Conservation (phyloP, 2,113 vertebrate genomes). For the Sterna hirundo region DNA sequence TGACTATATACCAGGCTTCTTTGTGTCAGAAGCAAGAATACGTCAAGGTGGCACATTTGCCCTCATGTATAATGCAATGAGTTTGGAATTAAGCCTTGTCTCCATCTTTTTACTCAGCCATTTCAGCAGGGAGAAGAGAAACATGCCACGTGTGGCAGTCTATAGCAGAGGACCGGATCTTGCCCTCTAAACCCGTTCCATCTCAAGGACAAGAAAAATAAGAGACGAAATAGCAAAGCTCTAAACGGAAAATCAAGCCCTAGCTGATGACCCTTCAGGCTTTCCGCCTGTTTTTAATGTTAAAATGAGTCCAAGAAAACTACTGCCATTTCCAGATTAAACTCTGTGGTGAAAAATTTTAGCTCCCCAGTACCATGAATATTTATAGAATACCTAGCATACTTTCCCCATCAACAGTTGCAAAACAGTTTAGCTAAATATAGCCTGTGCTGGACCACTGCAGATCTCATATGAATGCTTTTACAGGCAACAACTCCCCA, state of each 20-base stretch:
- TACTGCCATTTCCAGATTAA: neutral
- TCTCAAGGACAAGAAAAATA: neutral
- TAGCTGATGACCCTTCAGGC: neutral
- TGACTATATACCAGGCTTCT: neutral
- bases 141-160: neutral
- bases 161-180: neutral
- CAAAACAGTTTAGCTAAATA: constrained; percentile 69
- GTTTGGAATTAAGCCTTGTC: neutral
- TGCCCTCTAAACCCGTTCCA: neutral
- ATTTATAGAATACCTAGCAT: constrained; percentile 60
- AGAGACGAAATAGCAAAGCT: neutral
- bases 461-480: constrained; percentile 45
- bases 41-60: neutral
- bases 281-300: neutral
- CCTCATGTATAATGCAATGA: neutral
- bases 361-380: neutral
- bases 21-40: neutral
- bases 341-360: neutral
- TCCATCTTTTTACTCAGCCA: neutral
- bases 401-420: constrained; percentile 55
- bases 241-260: neutral
- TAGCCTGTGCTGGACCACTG: constrained; percentile 41
- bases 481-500: neutral
- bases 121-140: neutral
- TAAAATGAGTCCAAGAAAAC: neutral